Base-by-base conservation (phyloP, 2,113 vertebrate species). In the Tretioscincus oriximinensis region DNA sequence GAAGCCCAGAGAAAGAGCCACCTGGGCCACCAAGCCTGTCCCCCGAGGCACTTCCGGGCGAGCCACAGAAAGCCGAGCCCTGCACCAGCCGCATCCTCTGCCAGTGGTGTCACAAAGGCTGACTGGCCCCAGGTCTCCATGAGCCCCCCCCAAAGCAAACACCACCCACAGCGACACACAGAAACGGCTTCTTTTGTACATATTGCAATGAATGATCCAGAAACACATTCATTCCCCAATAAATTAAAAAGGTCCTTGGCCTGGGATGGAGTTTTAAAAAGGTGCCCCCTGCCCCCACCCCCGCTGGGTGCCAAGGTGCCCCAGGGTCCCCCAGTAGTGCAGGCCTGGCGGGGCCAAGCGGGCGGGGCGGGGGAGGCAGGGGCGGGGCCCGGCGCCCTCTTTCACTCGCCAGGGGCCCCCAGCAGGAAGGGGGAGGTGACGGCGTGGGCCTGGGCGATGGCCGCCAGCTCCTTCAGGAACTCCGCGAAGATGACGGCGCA, bases 381-480 rank as follows among this genome's bases (percentile, higher is more conserved):
- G 7, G 28, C 77, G 70, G 77, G 29, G 73, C 72, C 77, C 78
- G 11, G 81, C 8, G 49, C 24, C 61, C 7, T 7, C 21, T 22
- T 22, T 95, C 92, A 97, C 78, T 97, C 97, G 90, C 97, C 96
- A 7, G 93, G 93, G 75, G 95, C 94, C 90, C 95, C 95, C 64
- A 93, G 92, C 70, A 96, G 94, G 89, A 98, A 98, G 49, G 97
- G 98, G 0, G 98, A 93, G 51, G 95, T 94, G 87, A 99, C 97
- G 0, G 97, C 96, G 58, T 99, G 98, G 83, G 98, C 97, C 93
- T 99, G 98, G 69, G 97, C 96, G 9, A 98, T 95, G 82, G 98
- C 97, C 0, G 98, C 98, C 94, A 99, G 93, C 93, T 99, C 98
- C 90, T 99, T 99, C 77, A 99, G 96, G 95, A 99, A 99, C 93